Conservation (phyloP, 1,140 invertebrate genomes). For the Formica exsecta region DNA sequence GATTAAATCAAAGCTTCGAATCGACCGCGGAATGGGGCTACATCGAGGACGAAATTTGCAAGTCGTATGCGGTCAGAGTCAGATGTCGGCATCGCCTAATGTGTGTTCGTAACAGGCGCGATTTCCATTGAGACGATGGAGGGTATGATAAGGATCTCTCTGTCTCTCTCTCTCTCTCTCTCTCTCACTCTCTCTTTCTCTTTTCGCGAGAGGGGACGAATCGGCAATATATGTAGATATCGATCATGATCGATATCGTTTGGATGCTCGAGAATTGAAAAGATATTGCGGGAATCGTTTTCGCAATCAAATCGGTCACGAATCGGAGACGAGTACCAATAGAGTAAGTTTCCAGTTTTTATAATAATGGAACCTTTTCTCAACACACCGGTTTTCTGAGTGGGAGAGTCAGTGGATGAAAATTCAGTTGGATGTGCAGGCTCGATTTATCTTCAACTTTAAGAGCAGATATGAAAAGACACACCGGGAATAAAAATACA, state of each 20-base stretch:
- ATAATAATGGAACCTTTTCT: constrained; percentile 34
- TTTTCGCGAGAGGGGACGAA: constrained; percentile 44
- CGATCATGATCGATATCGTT: constrained; percentile 82
- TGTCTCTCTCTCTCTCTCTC: constrained; percentile 10
- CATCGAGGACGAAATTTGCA: constrained; percentile 76
- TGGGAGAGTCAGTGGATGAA: background rate
- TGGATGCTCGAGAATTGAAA: constrained; percentile 76
- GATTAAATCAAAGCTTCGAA: constrained; percentile 64
- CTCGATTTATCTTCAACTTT: constrained; percentile 12
- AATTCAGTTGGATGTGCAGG: background rate
- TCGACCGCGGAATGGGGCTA: constrained; percentile 9
- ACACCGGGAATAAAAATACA: background rate
- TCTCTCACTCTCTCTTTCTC: background rate
- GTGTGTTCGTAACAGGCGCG: constrained; percentile 49
- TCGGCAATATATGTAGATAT: constrained; percentile 74
- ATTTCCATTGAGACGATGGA: constrained; percentile 61
- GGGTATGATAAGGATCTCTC: constrained; percentile 54
- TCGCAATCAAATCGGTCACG: constrained; percentile 62
- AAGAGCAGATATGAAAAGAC: background rate
- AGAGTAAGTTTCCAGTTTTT: constrained; percentile 15
- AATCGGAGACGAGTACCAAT: constrained; percentile 15
- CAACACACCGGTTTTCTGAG: background rate
- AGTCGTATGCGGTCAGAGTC: constrained; percentile 48
- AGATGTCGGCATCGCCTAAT: constrained; percentile 46
- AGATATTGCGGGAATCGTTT: constrained; percentile 66